phyloP scores from a whole-genome alignment of 2,113 vertebrate species.

The Larimichthys crocea region DNA sequence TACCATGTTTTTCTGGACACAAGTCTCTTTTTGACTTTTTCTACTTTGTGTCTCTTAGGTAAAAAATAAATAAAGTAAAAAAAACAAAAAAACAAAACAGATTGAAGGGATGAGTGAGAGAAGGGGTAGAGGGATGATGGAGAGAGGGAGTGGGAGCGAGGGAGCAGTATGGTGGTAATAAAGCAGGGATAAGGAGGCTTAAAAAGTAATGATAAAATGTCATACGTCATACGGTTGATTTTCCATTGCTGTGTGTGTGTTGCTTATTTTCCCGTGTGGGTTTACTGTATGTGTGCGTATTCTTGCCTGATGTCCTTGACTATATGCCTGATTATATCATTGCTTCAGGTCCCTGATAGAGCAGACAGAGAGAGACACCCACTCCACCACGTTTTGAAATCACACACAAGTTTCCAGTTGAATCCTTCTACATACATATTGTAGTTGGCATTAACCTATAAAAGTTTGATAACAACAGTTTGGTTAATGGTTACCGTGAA shows the following conservation, averaged over 20 bases:
- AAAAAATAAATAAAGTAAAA: constrained; percentile 14
- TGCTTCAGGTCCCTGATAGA: constrained; percentile 48
- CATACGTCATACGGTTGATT: constrained; percentile 54
- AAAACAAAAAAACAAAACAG: not conserved
- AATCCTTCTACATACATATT: constrained; percentile 13
- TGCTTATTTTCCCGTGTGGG: not conserved
- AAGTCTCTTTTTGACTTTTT: not conserved
- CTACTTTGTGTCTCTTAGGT: constrained; percentile 1
- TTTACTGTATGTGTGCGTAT: constrained; percentile 29
- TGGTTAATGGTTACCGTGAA: not conserved
- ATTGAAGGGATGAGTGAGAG: not conserved
- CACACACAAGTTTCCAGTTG: constrained; percentile 19
- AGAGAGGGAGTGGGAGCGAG: constrained; percentile 14
- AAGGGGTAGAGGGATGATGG: constrained; percentile 7
- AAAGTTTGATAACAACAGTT: constrained; percentile 25
- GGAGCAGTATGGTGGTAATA: constrained; percentile 56
- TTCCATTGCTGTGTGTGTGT: constrained; percentile 6
- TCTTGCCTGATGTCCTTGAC: constrained; percentile 70
- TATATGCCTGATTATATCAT: constrained; percentile 62
- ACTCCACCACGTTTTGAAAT: constrained; percentile 44
- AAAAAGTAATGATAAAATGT: constrained; percentile 65
- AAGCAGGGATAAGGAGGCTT: constrained; percentile 61
- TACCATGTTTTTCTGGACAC: not conserved
- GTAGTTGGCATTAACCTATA: constrained; percentile 3
- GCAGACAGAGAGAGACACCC: constrained; percentile 25